Conservation (phyloP, 2,888 invertebrate genomes). For the Ryuthela nishihirai region DNA sequence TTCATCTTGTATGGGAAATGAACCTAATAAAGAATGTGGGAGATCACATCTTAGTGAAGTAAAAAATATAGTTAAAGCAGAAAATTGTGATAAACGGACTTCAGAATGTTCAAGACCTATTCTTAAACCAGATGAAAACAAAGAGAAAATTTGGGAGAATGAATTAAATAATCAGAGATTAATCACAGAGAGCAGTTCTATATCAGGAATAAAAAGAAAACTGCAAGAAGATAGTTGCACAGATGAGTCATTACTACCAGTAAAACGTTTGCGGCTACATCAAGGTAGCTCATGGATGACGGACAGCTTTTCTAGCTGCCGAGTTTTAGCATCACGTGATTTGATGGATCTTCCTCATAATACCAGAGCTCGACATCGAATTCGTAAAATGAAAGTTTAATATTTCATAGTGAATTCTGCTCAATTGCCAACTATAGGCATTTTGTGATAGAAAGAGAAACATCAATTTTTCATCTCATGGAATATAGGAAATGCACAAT, state of each 20-base stretch:
- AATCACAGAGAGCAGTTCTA: neutral
- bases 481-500: too few relatives aligned
- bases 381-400: constrained; percentile 26
- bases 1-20: too few relatives aligned
- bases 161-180: neutral
- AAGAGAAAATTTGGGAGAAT: neutral
- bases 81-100: constrained; percentile 25
- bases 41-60: constrained; percentile 28
- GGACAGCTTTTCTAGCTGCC: constrained; percentile 6
- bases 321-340: neutral
- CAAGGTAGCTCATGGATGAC: neutral
- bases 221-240: neutral
- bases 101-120: constrained; percentile 6
- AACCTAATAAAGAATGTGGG: constrained; percentile 30
- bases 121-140: constrained; percentile 1
- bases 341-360: constrained; percentile 8
- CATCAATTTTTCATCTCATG: too few relatives aligned
- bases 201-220: neutral
- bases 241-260: neutral
- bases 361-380: constrained; percentile 22
- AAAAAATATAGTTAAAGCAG: constrained; percentile 22
- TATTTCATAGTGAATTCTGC: too few relatives aligned
- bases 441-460: too few relatives aligned
- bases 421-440: too few relatives aligned
- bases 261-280: neutral